phyloP scores from a whole-genome alignment of 2,888 invertebrate genomes.

The Colletes collaris region DNA sequence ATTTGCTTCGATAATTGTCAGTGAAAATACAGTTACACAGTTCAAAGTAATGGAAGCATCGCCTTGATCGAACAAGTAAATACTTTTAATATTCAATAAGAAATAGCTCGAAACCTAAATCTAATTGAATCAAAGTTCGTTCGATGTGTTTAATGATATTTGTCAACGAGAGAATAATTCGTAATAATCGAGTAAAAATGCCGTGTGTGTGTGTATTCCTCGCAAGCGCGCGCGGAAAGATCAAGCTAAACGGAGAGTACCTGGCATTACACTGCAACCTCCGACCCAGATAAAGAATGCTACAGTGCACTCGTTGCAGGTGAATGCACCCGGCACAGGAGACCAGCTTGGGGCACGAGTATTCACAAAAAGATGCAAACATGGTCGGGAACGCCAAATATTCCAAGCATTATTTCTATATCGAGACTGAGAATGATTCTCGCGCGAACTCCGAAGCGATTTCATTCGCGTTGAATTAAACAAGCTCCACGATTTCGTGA shows the following conservation, averaged over 20 bases:
- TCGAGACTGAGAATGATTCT: neutral
- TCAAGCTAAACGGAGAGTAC: constrained; percentile 53
- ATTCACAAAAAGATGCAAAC: constrained; percentile 46
- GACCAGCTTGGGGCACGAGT: constrained; percentile 42
- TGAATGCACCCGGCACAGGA: constrained; percentile 70
- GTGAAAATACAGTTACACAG: too few relatives aligned
- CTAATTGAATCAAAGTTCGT: neutral
- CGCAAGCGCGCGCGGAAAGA: constrained; percentile 27
- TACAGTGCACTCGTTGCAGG: constrained; percentile 73
- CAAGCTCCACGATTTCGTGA: neutral
- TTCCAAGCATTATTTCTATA: neutral
- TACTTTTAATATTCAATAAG: neutral
- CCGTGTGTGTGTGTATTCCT: neutral
- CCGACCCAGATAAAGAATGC: constrained; percentile 74
- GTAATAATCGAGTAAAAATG: constrained; percentile 33
- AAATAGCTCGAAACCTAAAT: constrained; percentile 1
- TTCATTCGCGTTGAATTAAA: constrained; percentile 3
- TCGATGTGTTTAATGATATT: constrained; percentile 25
- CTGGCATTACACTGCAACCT: constrained; percentile 68
- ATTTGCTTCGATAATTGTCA: too few relatives aligned
- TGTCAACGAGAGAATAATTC: constrained; percentile 18
- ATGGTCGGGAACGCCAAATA: constrained; percentile 5
- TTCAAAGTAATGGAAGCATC: too few relatives aligned
- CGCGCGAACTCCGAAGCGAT: neutral
- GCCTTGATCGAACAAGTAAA: neutral